Evolutionary conservation across 2,888 invertebrate species (phyloP).

Genomic region (Allophyes oxyacanthae): DNA sequence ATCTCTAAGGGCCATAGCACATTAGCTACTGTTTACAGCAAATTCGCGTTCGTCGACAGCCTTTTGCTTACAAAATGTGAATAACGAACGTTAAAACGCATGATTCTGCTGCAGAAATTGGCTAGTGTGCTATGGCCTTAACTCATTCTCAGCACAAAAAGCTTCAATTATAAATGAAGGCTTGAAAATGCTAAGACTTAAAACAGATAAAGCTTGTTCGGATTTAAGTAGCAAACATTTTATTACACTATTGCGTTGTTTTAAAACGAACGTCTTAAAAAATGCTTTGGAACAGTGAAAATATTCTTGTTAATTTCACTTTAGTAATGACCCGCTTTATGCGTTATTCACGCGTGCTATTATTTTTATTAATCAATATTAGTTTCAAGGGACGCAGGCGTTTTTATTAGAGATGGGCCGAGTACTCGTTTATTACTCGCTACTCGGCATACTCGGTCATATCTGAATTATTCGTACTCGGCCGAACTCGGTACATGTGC

Average conservation of each 20-base stretch:
- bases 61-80: too few species aligned
- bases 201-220: conserved; percentile 51
- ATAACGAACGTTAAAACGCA: too few species aligned
- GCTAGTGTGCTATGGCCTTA: too few species aligned
- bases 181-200: conserved; percentile 33
- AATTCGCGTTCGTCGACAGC: too few species aligned
- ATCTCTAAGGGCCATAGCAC: too few species aligned
- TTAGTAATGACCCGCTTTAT: conserved; percentile 10
- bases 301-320: conserved; percentile 26
- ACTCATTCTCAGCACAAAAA: conserved; percentile 35
- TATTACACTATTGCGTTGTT: conserved; percentile 28
- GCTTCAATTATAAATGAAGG: conserved; percentile 30
- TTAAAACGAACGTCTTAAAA: conserved; percentile 21
- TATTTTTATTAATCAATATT: conserved; percentile 11
- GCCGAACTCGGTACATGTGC: too few species aligned
- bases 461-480: too few species aligned
- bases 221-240: conserved; percentile 51
- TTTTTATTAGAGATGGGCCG: too few species aligned
- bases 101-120: too few species aligned
- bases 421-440: too few species aligned
- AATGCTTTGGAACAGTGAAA: conserved; percentile 39
- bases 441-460: too few species aligned
- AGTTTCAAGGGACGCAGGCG: conserved; percentile 23
- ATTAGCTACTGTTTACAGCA: too few species aligned
- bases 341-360: conserved; percentile 16